A percentile compares a stretch with the other conserved stretches of the same genome.
phyloP scores from a whole-genome alignment of 2,888 invertebrate genomes.

The Volucella bombylans region DNA sequence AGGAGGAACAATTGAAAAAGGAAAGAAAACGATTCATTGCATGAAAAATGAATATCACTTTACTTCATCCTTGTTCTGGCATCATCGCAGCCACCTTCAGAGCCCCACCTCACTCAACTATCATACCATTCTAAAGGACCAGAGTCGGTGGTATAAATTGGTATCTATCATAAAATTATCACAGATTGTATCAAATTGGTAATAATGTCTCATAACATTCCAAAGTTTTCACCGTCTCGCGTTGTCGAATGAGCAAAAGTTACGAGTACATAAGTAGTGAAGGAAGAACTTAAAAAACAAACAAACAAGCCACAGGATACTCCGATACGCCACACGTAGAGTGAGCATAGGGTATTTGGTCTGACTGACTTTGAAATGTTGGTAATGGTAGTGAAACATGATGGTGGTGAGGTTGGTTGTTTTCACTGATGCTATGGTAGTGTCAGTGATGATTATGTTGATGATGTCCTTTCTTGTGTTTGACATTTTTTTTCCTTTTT shows the following conservation, averaged over 20 bases:
- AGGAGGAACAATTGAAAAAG: slow-evolving; percentile 9
- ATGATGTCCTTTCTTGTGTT: slow-evolving; percentile 63
- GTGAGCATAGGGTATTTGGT: slow-evolving; percentile 61
- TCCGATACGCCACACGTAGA: not conserved
- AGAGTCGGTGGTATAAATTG: slow-evolving; percentile 33
- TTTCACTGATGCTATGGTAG: slow-evolving; percentile 1
- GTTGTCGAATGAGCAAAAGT: slow-evolving; percentile 44
- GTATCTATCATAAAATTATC: slow-evolving; percentile 68
- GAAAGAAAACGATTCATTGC: slow-evolving; percentile 30
- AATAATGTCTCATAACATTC: slow-evolving; percentile 53
- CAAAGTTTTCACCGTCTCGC: slow-evolving; percentile 43
- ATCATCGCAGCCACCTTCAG: too few species aligned
- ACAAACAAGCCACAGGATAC: slow-evolving; percentile 59
- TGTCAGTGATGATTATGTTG: slow-evolving; percentile 53
- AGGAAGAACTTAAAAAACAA: slow-evolving; percentile 29
- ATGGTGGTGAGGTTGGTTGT: not conserved
- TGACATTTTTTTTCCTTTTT: slow-evolving; percentile 35
- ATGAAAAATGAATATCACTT: slow-evolving; percentile 70
- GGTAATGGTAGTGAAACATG: slow-evolving; percentile 24
- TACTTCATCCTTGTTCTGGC: slow-evolving; percentile 14
- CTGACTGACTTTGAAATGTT: slow-evolving; percentile 58
- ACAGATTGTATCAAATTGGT: slow-evolving; percentile 68
- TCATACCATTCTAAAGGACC: slow-evolving; percentile 16
- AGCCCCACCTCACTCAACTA: not conserved
- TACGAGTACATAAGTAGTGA: slow-evolving; percentile 1